Base-by-base conservation (phyloP, 2,888 invertebrate species). In the Tinea trinotella region DNA sequence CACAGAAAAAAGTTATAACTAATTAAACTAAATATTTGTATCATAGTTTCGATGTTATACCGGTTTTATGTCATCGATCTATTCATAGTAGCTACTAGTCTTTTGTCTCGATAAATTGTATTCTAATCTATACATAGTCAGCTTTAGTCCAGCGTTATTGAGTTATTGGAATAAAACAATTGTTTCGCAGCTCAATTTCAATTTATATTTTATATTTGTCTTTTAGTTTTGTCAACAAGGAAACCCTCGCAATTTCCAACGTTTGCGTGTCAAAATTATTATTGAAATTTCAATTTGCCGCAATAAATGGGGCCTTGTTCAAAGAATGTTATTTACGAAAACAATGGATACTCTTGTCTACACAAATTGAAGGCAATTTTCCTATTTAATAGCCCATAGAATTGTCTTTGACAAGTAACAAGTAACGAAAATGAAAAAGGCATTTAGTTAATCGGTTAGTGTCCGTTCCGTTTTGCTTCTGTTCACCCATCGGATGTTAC, bases 361-460 rank as follows among this genome's bases (percentile, higher is more conserved):
- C 46, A 46, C 19, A 46, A 46, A 46, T 46, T 46, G 46, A 19
- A 19, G 46, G 46, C 46, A 46, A 46, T 46, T 46, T 46, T 19
- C 46, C 46, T 46, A 46, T 46, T 46, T 46, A 46, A 46, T 46
- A 46, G 46, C 46, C 19, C 46, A 46, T 3, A 19, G 46, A 19
- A 46, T 46, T 46, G 46, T 46, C 46, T 46, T 46, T 46, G 46
- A 46, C 46, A 46, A 19, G 46, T 46, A 18, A 46, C 46, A 46
- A 46, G 19, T 46, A 19, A 46, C 18, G 18, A 46, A 46, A 46
- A 46, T 46, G 18, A 46, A 19, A 46, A 17, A 19, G 46, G n/a
- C 19, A 46, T 46, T 46, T 19, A 19, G 18, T 46, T 46, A 19
- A 46, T 46, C 19, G 46, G 46, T 46, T 15, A 40, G 40, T 13